Base-by-base conservation (phyloP, 2,797 vertebrate genomes). In the Lithobates sylvaticus region DNA sequence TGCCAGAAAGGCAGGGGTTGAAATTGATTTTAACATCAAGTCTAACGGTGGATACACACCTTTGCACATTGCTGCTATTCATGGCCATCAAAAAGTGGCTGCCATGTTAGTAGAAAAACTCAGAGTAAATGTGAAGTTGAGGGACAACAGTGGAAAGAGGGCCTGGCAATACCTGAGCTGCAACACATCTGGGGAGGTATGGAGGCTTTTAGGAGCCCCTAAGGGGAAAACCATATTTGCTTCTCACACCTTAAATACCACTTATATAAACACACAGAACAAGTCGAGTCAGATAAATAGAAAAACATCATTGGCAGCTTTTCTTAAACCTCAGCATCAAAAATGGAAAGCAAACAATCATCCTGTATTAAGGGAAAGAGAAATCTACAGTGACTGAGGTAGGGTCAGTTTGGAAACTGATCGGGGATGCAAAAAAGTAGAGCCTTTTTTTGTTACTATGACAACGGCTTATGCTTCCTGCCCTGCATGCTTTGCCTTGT, bases 41-140 rank as follows among this genome's bases (percentile, higher is more conserved):
- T 96, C 96, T 0, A 91, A 92, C 3, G 95, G 96, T 0, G 97
- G 97, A 26, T 97, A 99, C 91, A 99, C 98, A 0, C 96, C 98
- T 0, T 92, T 99, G 72, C 98, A 99, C 89, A 88, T 99, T 6
- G 97, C 97, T 0, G 96, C 96, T 89, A 97, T 99, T 9, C 96
- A 99, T 0, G 93, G 95, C 21, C 94, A 96, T 91, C 95, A 95
- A 87, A 93, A 92, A 5, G 90, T 97, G n/a, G 94, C 98, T 26
- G 94, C 93, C 44, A 76, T 97, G 88, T 94, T 99, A 77, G 96
- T 99, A 42, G 93, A 93, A 83, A 97, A 95, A 88, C 93, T 96
- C 84, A 88, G 90, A 0, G 97, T 97, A 9, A 89, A 93, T 21
- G 92, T 97, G 61, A 91, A 88, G 32, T 42, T 97, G 58, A 90